These are phyloP conservation scores for Phenganax subtilis DNA, from an alignment of 92 coral and sea anemone genomes.

Conservation along the genomic window DNA sequence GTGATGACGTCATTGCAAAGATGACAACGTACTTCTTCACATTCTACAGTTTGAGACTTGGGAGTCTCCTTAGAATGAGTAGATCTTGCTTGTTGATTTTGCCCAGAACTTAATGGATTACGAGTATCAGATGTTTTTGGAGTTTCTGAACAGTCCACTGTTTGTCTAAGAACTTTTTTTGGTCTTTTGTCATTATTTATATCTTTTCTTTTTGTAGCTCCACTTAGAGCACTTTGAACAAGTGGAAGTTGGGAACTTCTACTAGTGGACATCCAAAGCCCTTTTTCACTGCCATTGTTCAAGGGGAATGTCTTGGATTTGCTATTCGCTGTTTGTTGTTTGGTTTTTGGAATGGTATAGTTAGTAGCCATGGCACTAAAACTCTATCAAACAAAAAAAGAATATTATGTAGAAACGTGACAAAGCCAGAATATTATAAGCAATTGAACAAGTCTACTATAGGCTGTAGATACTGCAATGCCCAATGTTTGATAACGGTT, in stretches of 20 bases:
- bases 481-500: background rate
- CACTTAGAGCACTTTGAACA: background rate
- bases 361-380: background rate
- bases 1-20: background rate
- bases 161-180: background rate
- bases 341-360: slow-evolving; percentile 19
- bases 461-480: no score
- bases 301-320: background rate
- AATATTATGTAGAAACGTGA: background rate
- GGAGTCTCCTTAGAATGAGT: no score
- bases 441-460: no score
- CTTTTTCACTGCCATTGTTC: background rate
- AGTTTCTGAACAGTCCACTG: no score
- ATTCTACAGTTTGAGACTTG: background rate
- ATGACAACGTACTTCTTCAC: background rate
- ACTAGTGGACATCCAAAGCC: background rate
- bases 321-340: background rate
- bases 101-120: background rate
- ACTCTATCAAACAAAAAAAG: background rate
- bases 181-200: background rate
- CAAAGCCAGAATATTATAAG: background rate
- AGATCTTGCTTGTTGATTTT: background rate
- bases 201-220: background rate
- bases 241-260: background rate
- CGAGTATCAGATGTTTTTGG: no score